Conservation (phyloP, 2,797 vertebrate genomes). For the Acanthornis magna region DNA sequence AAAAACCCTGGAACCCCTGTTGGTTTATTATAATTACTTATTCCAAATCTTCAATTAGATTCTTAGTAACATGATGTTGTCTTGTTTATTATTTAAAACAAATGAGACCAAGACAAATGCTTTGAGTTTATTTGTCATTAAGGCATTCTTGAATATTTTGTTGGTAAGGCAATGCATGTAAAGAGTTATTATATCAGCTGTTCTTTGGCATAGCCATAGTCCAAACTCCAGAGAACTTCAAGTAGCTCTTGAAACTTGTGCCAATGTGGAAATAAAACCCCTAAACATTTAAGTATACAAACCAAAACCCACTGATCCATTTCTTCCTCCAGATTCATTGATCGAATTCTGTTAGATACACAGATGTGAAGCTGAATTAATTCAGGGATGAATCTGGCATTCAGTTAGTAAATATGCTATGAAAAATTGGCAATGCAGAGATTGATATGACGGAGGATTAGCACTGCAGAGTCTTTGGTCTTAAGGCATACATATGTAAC, state of each 20-base stretch:
- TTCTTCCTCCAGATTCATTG: neutral
- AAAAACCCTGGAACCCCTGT: conserved; percentile 4
- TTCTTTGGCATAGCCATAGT: neutral
- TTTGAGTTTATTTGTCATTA: conserved; percentile 8
- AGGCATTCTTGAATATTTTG: neutral
- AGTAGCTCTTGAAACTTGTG: neutral
- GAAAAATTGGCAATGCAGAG: neutral
- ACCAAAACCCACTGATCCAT: neutral
- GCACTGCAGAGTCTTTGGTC: neutral
- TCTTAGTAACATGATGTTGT: neutral
- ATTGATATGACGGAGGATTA: neutral
- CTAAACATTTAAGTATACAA: neutral
- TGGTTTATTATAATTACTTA: neutral
- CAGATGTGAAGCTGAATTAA: neutral
- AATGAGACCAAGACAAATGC: neutral
- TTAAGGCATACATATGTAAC: neutral
- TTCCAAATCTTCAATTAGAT: conserved; percentile 14
- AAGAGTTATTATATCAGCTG: neutral
- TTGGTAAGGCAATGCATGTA: neutral
- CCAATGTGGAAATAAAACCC: neutral
- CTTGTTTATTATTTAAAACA: neutral
- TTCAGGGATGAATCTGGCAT: neutral
- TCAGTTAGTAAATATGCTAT: neutral
- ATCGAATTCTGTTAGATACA: neutral
- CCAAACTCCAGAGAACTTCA: neutral